phyloP scores from a whole-genome alignment of 2,888 invertebrate genomes.

The Hydropsyche betteni region DNA sequence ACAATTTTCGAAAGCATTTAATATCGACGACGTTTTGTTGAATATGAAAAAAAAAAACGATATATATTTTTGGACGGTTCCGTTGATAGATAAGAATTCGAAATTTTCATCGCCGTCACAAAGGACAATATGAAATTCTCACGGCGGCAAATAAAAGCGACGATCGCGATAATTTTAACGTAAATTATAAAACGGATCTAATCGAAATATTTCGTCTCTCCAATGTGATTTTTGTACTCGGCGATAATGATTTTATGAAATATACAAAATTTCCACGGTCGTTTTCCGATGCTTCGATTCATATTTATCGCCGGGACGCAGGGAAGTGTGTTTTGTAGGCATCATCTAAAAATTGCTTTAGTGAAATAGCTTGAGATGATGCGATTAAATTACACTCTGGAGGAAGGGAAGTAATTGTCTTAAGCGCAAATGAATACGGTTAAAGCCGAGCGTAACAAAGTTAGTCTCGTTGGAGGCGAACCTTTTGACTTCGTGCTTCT shows the following conservation, averaged over 20 bases:
- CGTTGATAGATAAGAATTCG: neutral
- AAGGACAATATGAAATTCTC: neutral
- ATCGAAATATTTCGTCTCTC: conserved; percentile 8
- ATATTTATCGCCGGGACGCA: too few species aligned
- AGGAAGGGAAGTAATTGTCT: conserved; percentile 11
- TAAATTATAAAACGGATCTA: neutral
- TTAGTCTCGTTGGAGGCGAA: neutral
- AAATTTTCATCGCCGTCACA: conserved; percentile 3
- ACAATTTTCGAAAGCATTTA: too few species aligned
- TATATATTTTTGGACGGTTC: too few species aligned
- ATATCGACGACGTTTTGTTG: too few species aligned
- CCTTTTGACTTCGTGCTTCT: neutral
- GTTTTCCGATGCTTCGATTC: too few species aligned
- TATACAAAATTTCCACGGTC: too few species aligned
- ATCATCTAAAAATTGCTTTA: too few species aligned
- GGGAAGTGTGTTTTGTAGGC: too few species aligned
- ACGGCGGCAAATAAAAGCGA: neutral
- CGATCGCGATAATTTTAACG: neutral
- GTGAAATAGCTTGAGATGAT: too few species aligned
- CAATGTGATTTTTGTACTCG: neutral
- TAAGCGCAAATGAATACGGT: neutral
- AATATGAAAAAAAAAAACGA: too few species aligned
- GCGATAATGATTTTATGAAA: neutral
- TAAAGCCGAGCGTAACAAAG: conserved; percentile 12
- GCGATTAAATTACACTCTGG: neutral